These are phyloP conservation scores for Sphaeramia orbicularis DNA, from an alignment of 2,797 vertebrate genomes.

Conservation along the genomic window DNA sequence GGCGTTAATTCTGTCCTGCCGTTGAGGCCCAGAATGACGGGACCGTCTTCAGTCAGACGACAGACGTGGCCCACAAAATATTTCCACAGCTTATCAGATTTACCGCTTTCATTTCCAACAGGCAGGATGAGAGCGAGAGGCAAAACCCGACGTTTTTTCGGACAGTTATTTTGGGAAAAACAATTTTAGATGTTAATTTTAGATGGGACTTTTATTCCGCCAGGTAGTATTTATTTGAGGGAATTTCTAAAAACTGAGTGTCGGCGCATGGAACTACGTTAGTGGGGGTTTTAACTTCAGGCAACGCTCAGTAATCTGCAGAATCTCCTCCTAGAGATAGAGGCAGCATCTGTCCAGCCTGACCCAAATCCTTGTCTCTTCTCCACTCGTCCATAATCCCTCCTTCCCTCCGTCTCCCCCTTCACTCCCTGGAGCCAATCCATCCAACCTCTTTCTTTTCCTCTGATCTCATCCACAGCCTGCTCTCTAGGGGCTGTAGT, in stretches of 20 bases:
- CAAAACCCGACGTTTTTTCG: background rate
- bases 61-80: slow-evolving; percentile 37
- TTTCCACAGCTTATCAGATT: slow-evolving; percentile 51
- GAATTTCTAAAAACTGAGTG: background rate
- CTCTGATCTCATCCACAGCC: slow-evolving; percentile 15
- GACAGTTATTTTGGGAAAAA: background rate
- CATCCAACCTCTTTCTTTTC: slow-evolving; percentile 9
- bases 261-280: background rate
- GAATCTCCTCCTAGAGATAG: slow-evolving; percentile 70
- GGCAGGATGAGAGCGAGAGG: background rate
- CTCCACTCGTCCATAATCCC: slow-evolving; percentile 56
- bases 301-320: slow-evolving; percentile 63
- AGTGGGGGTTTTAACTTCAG: slow-evolving; percentile 32
- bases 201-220: background rate
- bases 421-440: slow-evolving; percentile 37
- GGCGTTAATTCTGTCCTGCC: slow-evolving; percentile 45
- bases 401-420: slow-evolving; percentile 29
- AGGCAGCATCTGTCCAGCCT: slow-evolving; percentile 70
- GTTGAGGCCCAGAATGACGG: slow-evolving; percentile 31
- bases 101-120: slow-evolving; percentile 11
- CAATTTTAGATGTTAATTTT: background rate
- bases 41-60: slow-evolving; percentile 43
- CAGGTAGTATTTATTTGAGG: background rate
- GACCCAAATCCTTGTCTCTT: slow-evolving; percentile 75
- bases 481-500: background rate